Evolutionary conservation across 2,888 invertebrate species (phyloP), one percentile per base, ranked within the genome.

Genomic region (Polydrusus tereticollis): DNA sequence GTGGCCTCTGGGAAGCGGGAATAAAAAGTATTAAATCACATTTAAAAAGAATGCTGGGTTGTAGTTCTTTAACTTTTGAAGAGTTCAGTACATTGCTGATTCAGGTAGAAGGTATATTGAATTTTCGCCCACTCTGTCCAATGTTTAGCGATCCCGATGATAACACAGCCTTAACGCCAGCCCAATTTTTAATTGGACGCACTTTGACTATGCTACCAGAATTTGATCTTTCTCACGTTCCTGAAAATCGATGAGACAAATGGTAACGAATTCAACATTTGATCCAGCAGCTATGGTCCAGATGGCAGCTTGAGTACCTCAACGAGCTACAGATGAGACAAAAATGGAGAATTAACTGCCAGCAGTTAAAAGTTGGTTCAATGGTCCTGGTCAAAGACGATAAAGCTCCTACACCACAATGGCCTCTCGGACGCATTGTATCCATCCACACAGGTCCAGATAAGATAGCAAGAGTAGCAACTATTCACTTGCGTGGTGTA

Each of bases 201-300:
- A 41, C 41, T 7, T 16, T 41, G 8, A 41, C 41, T 16, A 41
- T 41, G 41, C 41, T 41, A 8, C 41, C 41, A 41, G 41, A 41
- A 7, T 41, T 41, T 66, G n/a, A n/a, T n/a, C 50, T 57, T 33
- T 6, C 36, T 36, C 7, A 36, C 2, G 36, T 36, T 12, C 12
- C 41, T 41, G 41, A 41, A 41, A 26, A 57, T 18, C 57, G 57
- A 12, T 7, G 29, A 10, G 57, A 57, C 33, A 57, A 57, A 57
- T 57, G 57, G 57, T 20, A 55, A 10, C 2, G 14, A 12, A 23
- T 57, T 6, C 57, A 57, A 18, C 21, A 16, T 16, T 16, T 57
- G 33, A 21, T 57, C 2, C 57, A 57, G 57, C 57, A 57, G 21
- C 33, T 57, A 29, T 57, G 57, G 57, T n/a, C 33, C 33, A 57